Conservation (phyloP, 1,140 invertebrate genomes). For the Hesperophylax magnus region DNA sequence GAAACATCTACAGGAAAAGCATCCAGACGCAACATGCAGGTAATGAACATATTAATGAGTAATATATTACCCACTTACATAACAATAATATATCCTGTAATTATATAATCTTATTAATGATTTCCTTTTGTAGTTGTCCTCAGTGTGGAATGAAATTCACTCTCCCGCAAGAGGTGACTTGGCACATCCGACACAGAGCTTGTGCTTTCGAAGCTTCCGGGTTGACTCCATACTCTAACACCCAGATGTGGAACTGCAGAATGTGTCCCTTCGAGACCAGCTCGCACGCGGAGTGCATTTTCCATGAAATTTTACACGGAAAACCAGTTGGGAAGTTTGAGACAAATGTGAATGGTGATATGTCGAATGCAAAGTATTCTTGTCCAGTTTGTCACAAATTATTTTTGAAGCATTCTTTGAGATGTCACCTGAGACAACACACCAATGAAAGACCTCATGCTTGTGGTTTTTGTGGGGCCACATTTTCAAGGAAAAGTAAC, state of each 20-base stretch:
- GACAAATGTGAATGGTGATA: conserved; percentile 55
- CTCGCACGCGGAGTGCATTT: conserved; percentile 74
- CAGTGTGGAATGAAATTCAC: conserved; percentile 79
- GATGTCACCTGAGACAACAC: conserved; percentile 79
- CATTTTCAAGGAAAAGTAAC: conserved; percentile 78
- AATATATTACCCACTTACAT: no score
- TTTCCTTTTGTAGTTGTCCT: conserved; percentile 71
- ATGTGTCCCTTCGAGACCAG: conserved; percentile 66
- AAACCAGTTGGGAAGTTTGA: conserved; percentile 60
- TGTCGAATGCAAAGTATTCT: conserved; percentile 68
- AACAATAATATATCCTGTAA: no score
- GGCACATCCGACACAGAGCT: conserved; percentile 75
- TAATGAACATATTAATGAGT: conserved; percentile 52
- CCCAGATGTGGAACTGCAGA: conserved; percentile 67
- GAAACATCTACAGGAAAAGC: conserved; percentile 76
- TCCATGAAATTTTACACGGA: conserved; percentile 76
- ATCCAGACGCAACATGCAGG: conserved; percentile 73
- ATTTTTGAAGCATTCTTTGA: conserved; percentile 78
- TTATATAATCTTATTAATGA: no score
- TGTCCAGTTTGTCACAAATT: conserved; percentile 79
- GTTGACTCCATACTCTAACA: conserved; percentile 48
- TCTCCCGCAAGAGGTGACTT: conserved; percentile 79
- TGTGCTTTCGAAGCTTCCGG: conserved; percentile 64
- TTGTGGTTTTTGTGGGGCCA: conserved; percentile 73
- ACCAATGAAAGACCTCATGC: conserved; percentile 84